These are phyloP conservation scores for Proales similis DNA, from an alignment of 1,140 invertebrate species.

Conservation along the genomic window DNA sequence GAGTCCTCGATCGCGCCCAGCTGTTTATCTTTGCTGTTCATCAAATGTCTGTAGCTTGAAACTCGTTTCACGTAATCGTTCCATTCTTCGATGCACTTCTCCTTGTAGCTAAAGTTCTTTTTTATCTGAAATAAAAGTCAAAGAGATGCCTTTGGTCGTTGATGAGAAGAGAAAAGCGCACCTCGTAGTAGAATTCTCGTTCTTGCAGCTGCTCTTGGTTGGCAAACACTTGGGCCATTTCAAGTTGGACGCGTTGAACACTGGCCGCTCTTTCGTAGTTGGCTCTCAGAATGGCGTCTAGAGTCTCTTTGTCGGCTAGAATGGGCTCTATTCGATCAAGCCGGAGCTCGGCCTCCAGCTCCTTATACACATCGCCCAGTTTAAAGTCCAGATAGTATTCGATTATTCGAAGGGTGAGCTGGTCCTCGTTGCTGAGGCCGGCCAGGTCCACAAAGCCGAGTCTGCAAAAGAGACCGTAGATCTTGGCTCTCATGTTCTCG, in stretches of 20 bases:
- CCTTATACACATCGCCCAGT: conserved; percentile 52
- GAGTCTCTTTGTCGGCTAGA: conserved; percentile 49
- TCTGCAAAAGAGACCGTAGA: conserved; percentile 52
- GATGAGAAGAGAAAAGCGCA: conserved; percentile 4
- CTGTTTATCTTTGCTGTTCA: conserved; percentile 43
- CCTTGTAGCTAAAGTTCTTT: conserved; percentile 32
- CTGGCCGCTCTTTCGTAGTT: conserved; percentile 47
- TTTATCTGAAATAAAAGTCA: conserved; percentile 29
- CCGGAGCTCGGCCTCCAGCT: conserved; percentile 48
- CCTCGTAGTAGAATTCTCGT: conserved; percentile 31
- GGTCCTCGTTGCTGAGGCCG: conserved; percentile 49
- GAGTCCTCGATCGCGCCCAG: conserved; percentile 48
- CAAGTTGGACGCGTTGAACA: conserved; percentile 46
- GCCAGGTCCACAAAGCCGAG: conserved; percentile 51
- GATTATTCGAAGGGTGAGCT: conserved; percentile 51
- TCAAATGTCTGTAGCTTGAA: conserved; percentile 9
- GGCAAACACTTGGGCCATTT: conserved; percentile 47
- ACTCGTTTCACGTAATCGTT: conserved; percentile 12
- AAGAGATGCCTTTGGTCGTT: no score
- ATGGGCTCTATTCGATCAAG: conserved; percentile 48
- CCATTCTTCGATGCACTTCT: conserved; percentile 34
- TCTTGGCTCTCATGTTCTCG: conserved; percentile 53
- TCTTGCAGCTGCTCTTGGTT: conserved; percentile 34
- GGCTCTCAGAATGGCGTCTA: conserved; percentile 49
- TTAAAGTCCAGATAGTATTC: conserved; percentile 54